A percentile compares a stretch with the other conserved stretches of the same genome.
These are phyloP conservation scores for Lepidochrysops patricia DNA, from an alignment of 2,888 invertebrate species.

Conservation along the genomic window DNA sequence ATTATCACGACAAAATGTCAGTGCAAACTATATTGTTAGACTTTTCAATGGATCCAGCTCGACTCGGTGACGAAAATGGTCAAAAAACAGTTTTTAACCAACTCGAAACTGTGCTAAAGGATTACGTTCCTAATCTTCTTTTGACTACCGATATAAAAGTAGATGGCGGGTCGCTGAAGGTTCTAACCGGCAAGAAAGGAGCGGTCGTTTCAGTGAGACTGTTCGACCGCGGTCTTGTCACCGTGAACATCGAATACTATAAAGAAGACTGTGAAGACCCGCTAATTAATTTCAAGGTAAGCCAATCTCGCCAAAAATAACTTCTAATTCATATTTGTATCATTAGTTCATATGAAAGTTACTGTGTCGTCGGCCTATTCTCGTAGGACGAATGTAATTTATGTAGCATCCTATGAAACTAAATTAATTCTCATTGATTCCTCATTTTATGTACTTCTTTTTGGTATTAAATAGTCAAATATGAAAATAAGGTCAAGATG, in stretches of 20 bases:
- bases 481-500: no score
- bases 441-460: no score
- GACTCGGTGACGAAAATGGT: conserved; percentile 78
- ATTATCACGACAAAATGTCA: conserved; percentile 73
- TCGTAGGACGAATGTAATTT: background rate
- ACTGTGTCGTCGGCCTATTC: background rate
- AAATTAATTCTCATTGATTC: no score
- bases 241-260: conserved; percentile 88
- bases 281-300: conserved; percentile 84
- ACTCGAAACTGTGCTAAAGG: conserved; percentile 80
- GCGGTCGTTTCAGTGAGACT: conserved; percentile 81
- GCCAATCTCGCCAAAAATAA: conserved; percentile 29
- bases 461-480: no score
- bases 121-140: conserved; percentile 82
- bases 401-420: background rate
- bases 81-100: conserved; percentile 78
- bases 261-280: conserved; percentile 83
- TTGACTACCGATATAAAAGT: conserved; percentile 78
- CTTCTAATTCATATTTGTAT: background rate
- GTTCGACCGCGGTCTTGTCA: conserved; percentile 83
- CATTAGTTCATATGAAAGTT: background rate
- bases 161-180: conserved; percentile 80
- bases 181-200: conserved; percentile 81
- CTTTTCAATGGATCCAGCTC: conserved; percentile 82
- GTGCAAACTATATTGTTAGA: conserved; percentile 86